A percentile compares a stretch with the other conserved stretches of the same genome.
These are phyloP conservation scores for Nycticebus coucang DNA, from an alignment of 2,113 vertebrate species.

Conservation along the genomic window DNA sequence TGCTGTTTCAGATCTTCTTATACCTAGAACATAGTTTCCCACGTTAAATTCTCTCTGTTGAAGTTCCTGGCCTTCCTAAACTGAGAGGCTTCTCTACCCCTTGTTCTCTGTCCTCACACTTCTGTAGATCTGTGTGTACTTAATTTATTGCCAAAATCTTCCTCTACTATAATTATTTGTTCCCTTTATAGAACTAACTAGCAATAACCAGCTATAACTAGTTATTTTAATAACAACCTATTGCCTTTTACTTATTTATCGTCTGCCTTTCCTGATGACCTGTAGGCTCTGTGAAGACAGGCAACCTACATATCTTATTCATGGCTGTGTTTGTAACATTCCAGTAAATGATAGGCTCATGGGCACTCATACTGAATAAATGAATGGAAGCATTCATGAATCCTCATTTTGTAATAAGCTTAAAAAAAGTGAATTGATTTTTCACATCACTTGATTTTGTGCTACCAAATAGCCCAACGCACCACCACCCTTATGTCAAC, in stretches of 20 bases:
- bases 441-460: neutral
- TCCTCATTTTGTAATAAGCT: neutral
- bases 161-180: neutral
- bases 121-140: neutral
- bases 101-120: neutral
- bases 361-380: neutral
- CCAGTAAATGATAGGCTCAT: neutral
- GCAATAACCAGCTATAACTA: neutral
- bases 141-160: neutral
- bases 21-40: neutral
- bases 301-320: neutral
- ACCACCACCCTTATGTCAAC: neutral
- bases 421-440: neutral
- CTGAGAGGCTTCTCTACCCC: rapidly evolving
- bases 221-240: neutral
- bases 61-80: neutral
- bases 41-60: neutral
- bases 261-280: neutral
- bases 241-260: neutral
- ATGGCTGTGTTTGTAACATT: neutral
- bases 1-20: neutral
- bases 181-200: neutral
- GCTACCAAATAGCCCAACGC: neutral
- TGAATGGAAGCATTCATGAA: neutral
- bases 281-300: neutral